phyloP scores from a whole-genome alignment of 1,140 invertebrate genomes.

The Chionoecetes opilio region DNA sequence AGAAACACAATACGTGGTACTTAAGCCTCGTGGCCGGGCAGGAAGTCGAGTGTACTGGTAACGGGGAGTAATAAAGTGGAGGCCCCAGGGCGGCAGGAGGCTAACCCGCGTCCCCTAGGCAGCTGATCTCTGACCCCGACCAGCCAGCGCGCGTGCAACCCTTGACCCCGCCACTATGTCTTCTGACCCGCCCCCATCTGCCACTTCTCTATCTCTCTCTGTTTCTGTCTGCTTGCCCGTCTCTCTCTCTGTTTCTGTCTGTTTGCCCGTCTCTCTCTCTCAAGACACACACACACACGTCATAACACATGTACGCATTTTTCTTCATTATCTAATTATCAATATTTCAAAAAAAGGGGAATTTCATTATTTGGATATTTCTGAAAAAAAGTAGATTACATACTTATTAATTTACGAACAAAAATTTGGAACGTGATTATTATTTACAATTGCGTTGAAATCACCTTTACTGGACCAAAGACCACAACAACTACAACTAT shows the following conservation, averaged over 20 bases:
- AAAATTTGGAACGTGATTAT: background rate
- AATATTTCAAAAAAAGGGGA: background rate
- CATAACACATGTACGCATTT: too few relatives aligned
- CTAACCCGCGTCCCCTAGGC: background rate
- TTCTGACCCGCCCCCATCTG: background rate
- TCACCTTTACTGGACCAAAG: background rate
- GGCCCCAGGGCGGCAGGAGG: background rate
- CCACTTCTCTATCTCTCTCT: conserved; percentile 23
- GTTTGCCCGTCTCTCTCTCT: background rate
- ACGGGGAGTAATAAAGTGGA: background rate
- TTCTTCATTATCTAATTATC: too few relatives aligned
- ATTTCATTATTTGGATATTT: too few relatives aligned
- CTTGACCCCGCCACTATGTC: background rate
- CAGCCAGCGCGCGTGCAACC: background rate
- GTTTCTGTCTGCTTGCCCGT: background rate
- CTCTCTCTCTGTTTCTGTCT: background rate
- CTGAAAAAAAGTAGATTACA: too few relatives aligned
- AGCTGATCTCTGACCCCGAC: background rate
- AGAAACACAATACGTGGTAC: too few relatives aligned
- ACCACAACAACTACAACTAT: too few relatives aligned
- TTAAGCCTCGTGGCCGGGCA: background rate
- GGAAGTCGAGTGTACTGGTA: background rate
- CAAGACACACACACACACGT: background rate
- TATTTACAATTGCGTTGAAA: background rate
- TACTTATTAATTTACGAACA: background rate